Conservation (phyloP, 2,113 vertebrate species). For the Axis porcinus region DNA sequence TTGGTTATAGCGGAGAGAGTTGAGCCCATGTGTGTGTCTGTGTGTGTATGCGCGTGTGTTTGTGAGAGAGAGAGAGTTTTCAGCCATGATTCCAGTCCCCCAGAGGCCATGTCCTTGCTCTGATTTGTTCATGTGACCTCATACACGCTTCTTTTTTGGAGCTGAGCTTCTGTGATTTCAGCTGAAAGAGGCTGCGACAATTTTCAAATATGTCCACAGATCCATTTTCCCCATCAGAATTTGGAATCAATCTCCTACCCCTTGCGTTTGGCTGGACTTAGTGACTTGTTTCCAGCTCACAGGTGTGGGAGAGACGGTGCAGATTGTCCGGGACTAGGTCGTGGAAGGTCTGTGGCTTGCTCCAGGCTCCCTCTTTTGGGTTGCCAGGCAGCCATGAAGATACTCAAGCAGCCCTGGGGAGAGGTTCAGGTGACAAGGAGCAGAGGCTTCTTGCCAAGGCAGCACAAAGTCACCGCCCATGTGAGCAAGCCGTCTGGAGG, state of each 20-base stretch:
- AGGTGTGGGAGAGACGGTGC: background rate
- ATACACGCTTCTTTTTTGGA: background rate
- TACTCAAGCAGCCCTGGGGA: background rate
- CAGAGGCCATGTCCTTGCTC: background rate
- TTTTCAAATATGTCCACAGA: background rate
- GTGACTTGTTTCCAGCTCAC: background rate
- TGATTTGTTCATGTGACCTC: background rate
- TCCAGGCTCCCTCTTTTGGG: background rate
- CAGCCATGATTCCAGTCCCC: background rate
- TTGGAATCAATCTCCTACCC: background rate
- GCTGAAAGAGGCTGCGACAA: background rate
- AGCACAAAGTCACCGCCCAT: background rate
- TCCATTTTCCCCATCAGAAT: background rate
- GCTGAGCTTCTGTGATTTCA: background rate
- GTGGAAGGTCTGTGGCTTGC: background rate
- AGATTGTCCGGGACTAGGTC: rapidly evolving
- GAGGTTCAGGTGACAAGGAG: background rate
- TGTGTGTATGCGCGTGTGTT: background rate
- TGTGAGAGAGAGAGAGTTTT: background rate
- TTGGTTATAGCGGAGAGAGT: background rate
- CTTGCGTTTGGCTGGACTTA: background rate
- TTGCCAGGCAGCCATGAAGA: background rate
- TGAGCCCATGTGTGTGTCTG: background rate
- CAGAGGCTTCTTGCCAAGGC: background rate
- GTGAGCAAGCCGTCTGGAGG: background rate